Base-by-base conservation (phyloP, 2,113 vertebrate species). In the Cheilinus undulatus region DNA sequence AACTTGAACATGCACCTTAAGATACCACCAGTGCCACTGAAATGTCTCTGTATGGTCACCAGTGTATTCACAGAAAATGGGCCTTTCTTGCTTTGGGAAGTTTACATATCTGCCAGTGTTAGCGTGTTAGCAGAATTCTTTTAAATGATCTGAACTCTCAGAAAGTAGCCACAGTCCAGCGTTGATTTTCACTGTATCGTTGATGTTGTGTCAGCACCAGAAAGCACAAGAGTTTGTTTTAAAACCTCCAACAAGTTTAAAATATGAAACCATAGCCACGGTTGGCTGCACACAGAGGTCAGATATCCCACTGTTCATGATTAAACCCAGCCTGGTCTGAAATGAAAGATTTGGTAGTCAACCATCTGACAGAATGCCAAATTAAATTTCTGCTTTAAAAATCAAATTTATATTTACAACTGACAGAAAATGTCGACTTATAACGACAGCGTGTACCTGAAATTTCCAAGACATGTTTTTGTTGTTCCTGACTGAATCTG, bases 171-270 rank as follows among this genome's bases (percentile, higher is more conserved):
- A 43, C 3, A 17, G 20, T n/a, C 23, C 46, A 22, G 46, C 27
- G 45, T 56, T 28, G n/a, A n/a, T 46, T 57, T 3, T 42, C 24
- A 64, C 27, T 5, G 27, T 51, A 61, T 34, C 11, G 3, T 20
- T 8, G 23, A 4, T 34, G 23, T 54, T 15, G 10, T 54, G 22
- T 54, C 34, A 23, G 17, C 58, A 51, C 1, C 1, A 1, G 20
- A 56, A 64, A 71, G 67, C 71, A 76, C 62, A 72, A 45, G 52
- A 28, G 6, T 26, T 66, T 40, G 51, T 34, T 49, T 28, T 11
- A 43, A 63, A 63, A 22, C 48, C 45, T 24, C 27, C 22, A 24
- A 26, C 24, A 58, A 28, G 48, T 45, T 22, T 28, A 20, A 3
- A 70, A 52, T 34, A 3, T 3, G 14, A 3, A 34, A 61, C 43